Conservation (phyloP, 2,113 vertebrate species). For the Gallinago paraguaiae region DNA sequence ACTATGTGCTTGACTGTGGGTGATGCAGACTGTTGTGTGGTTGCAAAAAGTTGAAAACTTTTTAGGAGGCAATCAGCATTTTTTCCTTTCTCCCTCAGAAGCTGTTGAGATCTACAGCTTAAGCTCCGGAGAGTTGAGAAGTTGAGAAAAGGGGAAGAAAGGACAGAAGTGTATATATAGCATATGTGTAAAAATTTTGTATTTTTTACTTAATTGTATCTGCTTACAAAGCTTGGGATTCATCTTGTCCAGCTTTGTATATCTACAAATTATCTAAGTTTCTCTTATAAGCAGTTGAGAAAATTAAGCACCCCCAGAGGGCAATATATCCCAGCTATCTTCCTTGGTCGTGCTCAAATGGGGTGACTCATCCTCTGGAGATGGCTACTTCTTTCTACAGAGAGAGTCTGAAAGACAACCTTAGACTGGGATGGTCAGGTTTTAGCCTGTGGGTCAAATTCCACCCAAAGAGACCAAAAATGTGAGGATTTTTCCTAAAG, state of each 20-base stretch:
- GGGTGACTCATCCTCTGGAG: not conserved
- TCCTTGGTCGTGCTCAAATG: fast-evolving
- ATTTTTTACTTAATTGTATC: not conserved
- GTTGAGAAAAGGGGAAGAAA: not conserved
- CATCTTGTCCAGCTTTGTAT: not conserved
- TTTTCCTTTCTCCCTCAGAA: not conserved
- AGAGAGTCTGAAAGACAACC: not conserved
- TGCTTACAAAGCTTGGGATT: not conserved
- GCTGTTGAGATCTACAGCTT: not conserved
- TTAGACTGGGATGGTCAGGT: not conserved
- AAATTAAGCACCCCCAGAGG: not conserved
- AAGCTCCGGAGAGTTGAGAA: not conserved
- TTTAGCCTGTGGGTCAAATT: not conserved
- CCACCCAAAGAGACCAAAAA: not conserved
- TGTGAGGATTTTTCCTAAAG: not conserved
- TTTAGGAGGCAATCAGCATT: not conserved
- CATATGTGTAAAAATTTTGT: not conserved
- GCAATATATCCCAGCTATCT: constrained; percentile 1
- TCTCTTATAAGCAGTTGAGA: not conserved
- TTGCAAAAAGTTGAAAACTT: not conserved
- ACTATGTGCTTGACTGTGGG: not conserved
- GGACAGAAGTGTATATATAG: not conserved
- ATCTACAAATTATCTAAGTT: not conserved
- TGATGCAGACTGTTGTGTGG: not conserved
- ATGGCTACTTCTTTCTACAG: not conserved